Conservation (phyloP, 2,888 invertebrate species). For the Cataglyphis cursor region DNA sequence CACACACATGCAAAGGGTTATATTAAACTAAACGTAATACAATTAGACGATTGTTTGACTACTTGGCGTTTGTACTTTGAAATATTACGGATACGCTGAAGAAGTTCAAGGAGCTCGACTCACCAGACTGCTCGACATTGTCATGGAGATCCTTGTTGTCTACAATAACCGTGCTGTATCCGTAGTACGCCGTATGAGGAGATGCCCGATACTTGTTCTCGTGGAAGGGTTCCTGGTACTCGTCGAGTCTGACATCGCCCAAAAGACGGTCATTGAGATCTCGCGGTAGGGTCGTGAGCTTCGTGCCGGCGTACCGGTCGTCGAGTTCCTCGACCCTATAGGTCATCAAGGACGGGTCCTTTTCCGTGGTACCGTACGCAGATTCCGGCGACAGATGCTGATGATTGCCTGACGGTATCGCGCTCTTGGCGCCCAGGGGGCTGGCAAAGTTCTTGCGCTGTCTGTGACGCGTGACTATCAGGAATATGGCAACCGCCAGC, state of each 20-base stretch:
- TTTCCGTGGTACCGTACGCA: conserved; percentile 88
- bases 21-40: conserved; percentile 13
- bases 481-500: conserved; percentile 88
- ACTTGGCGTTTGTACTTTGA: conserved; percentile 22
- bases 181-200: conserved; percentile 85
- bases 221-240: conserved; percentile 86
- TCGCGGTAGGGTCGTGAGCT: conserved; percentile 84
- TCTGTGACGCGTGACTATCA: conserved; percentile 88
- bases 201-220: conserved; percentile 85
- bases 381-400: conserved; percentile 88
- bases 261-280: conserved; percentile 86
- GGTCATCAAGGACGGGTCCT: conserved; percentile 87
- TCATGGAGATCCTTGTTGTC: conserved; percentile 86
- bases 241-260: conserved; percentile 85
- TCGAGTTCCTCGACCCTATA: conserved; percentile 89
- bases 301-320: conserved; percentile 86
- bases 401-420: conserved; percentile 85
- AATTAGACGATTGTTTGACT: neutral
- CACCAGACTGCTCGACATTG: conserved; percentile 86
- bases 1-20: neutral
- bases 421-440: conserved; percentile 86
- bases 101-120: conserved; percentile 66
- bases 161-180: conserved; percentile 86
- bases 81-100: neutral
- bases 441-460: conserved; percentile 87